Percentiles rank a stretch among this genome's conserved stretches.
These are phyloP conservation scores for Bungarus multicinctus DNA, from an alignment of 2,113 vertebrate species.

Conservation along the genomic window DNA sequence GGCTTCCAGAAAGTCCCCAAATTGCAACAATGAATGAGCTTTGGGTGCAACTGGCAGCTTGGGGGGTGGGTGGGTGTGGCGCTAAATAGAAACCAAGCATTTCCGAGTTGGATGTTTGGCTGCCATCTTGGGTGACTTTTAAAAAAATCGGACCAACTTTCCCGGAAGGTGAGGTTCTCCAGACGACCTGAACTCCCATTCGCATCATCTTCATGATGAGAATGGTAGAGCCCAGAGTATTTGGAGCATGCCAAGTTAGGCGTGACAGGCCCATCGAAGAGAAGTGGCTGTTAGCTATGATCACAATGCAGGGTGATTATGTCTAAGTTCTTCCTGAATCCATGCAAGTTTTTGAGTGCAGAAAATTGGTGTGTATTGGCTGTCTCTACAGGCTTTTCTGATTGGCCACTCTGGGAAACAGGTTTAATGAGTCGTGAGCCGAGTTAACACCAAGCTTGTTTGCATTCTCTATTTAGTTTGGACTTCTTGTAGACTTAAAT, in stretches of 20 bases:
- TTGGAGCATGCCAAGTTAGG: not conserved
- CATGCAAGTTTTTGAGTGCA: not conserved
- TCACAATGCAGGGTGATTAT: not conserved
- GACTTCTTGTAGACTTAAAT: not conserved
- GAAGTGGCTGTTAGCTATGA: not conserved
- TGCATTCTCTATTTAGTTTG: not conserved
- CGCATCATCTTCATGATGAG: not conserved
- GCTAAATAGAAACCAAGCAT: not conserved
- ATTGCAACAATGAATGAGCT: not conserved
- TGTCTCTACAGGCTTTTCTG: not conserved
- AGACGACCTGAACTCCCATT: not conserved
- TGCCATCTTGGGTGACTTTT: not conserved
- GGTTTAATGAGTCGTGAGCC: not conserved
- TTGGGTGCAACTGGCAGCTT: not conserved
- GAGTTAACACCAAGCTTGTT: not conserved
- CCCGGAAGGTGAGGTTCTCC: not conserved
- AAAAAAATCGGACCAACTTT: not conserved
- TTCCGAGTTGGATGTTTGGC: not conserved
- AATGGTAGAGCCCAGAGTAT: not conserved
- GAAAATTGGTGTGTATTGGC: not conserved
- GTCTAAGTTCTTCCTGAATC: not conserved
- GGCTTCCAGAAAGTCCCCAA: not conserved
- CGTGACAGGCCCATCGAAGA: not conserved
- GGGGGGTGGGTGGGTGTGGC: too few relatives aligned
- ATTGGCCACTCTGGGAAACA: not conserved